These are phyloP conservation scores for Noturus placidus DNA, from an alignment of 2,113 vertebrate genomes.

Conservation along the genomic window DNA sequence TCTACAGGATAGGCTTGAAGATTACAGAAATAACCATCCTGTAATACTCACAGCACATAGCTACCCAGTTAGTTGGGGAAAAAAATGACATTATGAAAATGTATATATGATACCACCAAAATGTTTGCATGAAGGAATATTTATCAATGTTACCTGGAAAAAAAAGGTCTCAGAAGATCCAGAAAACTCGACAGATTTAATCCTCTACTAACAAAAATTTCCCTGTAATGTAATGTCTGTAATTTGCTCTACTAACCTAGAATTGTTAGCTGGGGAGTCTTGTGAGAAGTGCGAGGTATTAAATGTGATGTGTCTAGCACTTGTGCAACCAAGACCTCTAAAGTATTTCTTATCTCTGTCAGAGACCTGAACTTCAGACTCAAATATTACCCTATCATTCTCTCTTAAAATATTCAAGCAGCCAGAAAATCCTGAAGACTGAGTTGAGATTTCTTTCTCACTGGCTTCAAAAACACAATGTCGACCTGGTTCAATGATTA, in stretches of 20 bases:
- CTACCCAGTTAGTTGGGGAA: neutral
- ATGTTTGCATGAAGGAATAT: neutral
- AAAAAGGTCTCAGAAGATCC: neutral
- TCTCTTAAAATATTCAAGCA: constrained; percentile 26
- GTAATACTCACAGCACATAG: neutral
- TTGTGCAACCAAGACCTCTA: constrained; percentile 18
- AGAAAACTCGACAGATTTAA: neutral
- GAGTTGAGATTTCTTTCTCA: neutral
- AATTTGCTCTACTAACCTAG: neutral
- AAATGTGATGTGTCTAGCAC: neutral
- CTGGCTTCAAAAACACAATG: constrained; percentile 11
- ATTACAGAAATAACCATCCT: neutral
- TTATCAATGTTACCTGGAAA: constrained; percentile 10
- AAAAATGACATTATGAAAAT: neutral
- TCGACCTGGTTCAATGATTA: neutral
- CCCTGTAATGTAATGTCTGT: neutral
- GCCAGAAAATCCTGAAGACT: constrained; percentile 22
- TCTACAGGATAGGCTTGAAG: neutral
- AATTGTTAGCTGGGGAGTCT: neutral
- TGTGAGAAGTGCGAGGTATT: constrained; percentile 17
- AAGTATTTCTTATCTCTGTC: constrained; percentile 27
- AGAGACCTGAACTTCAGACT: constrained; percentile 32
- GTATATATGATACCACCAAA: neutral
- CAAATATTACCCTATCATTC: constrained; percentile 16
- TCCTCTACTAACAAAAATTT: neutral